Evolutionary conservation across 2,888 invertebrate species (phyloP).

Genomic region (Nemoura dubitans): DNA sequence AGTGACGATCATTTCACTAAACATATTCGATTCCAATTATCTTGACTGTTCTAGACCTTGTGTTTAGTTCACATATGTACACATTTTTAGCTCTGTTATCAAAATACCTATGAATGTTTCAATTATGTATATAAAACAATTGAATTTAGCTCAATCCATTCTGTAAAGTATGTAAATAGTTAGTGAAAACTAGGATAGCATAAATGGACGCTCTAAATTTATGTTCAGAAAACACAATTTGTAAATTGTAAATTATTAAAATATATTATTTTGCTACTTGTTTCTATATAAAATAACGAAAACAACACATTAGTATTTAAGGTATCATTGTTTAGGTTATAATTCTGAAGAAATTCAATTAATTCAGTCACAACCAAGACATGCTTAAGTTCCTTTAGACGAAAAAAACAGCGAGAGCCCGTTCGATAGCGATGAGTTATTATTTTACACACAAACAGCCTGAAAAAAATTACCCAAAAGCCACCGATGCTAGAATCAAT

Average conservation of each 20-base stretch:
- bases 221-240: neutral
- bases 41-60: neutral
- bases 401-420: too few relatives aligned
- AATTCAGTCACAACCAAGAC: too few relatives aligned
- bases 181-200: neutral
- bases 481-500: too few relatives aligned
- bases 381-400: too few relatives aligned
- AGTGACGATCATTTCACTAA: neutral
- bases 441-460: too few relatives aligned
- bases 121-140: conserved; percentile 13
- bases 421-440: too few relatives aligned
- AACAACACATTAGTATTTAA: too few relatives aligned
- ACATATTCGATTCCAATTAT: neutral
- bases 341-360: too few relatives aligned
- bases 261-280: neutral
- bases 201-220: neutral
- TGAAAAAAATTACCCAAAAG: too few relatives aligned
- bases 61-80: neutral
- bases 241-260: neutral
- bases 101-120: neutral
- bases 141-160: neutral
- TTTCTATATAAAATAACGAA: neutral
- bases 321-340: too few relatives aligned
- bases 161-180: conserved; percentile 5
- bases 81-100: neutral